Base-by-base conservation (phyloP, 2,113 vertebrate genomes). In the Benitochromis conjunctus region DNA sequence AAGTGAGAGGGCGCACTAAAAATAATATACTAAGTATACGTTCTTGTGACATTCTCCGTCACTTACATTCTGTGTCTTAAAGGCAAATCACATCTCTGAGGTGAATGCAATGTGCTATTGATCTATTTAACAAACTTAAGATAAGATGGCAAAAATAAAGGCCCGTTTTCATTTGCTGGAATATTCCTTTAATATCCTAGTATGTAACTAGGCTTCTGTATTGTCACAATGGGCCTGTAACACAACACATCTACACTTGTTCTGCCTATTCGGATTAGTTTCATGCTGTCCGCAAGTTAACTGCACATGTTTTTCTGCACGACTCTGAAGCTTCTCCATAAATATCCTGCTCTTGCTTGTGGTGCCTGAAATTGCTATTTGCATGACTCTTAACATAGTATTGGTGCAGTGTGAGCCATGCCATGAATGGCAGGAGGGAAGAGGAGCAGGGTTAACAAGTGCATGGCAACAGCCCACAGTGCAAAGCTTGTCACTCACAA, bases 381-480 rank as follows among this genome's bases (percentile, higher is more conserved):
- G 89, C 89, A 76, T 89, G 86, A 87, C 88, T 92, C 88, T 91
- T 91, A 93, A 88, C 89, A 92, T 91, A 91, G 89, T 90, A 31
- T 83, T 76, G 87, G 71, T 84, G 81, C 62, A 85, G 92, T 85
- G 88, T 55, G 83, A 90, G 88, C 81, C 60, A 81, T 56, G 89
- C 46, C 90, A 86, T 94, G 91, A 95, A 86, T 91, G 94, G 93
- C 92, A 94, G 93, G 88, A 79, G 84, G 94, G 86, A 91, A 89
- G 88, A 91, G 85, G 60, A 90, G 89, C 84, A 80, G 93, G 92
- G 92, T 95, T 96, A 95, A 91, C 94, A 93, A 92, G 94, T 92
- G 91, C 90, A 90, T 89, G 93, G 86, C 91, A 94, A 92, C 91
- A 91, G 88, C 85, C 90, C 83, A 79, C 81, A 71, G 93, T 89